These are phyloP conservation scores for Spea hammondii DNA, from an alignment of 2,797 vertebrate species.

Conservation along the genomic window DNA sequence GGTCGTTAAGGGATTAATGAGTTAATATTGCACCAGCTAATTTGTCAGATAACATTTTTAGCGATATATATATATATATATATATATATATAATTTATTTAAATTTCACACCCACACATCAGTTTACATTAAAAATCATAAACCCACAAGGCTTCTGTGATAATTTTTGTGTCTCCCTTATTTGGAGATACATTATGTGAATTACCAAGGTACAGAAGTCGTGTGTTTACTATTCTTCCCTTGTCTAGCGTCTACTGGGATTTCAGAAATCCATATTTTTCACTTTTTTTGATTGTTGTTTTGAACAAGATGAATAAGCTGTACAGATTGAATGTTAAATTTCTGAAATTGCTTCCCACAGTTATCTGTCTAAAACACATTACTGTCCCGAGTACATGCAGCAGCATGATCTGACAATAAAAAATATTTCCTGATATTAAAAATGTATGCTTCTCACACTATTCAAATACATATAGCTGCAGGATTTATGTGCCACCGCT, in stretches of 20 bases:
- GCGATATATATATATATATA: too few species aligned
- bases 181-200: too few species aligned
- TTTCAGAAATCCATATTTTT: conserved; percentile 22
- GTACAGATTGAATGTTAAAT: conserved; percentile 46
- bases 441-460: conserved; percentile 51
- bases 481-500: conserved; percentile 49
- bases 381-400: conserved; percentile 49
- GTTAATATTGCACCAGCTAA: too few species aligned
- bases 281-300: conserved; percentile 31
- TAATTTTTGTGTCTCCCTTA: too few species aligned
- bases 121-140: too few species aligned
- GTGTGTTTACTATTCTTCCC: conserved; percentile 21
- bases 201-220: not conserved
- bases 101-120: too few species aligned
- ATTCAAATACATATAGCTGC: conserved; percentile 52
- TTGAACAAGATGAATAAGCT: conserved; percentile 40
- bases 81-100: too few species aligned
- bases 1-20: too few species aligned
- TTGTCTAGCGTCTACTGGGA: conserved; percentile 21
- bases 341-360: conserved; percentile 51
- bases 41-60: too few species aligned
- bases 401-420: conserved; percentile 53
- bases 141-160: too few species aligned
- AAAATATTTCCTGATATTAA: conserved; percentile 46
- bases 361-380: conserved; percentile 54